Base-by-base conservation (phyloP, 64 coral and sea anemone genomes). In the Hydrozoanthus tunicans region DNA sequence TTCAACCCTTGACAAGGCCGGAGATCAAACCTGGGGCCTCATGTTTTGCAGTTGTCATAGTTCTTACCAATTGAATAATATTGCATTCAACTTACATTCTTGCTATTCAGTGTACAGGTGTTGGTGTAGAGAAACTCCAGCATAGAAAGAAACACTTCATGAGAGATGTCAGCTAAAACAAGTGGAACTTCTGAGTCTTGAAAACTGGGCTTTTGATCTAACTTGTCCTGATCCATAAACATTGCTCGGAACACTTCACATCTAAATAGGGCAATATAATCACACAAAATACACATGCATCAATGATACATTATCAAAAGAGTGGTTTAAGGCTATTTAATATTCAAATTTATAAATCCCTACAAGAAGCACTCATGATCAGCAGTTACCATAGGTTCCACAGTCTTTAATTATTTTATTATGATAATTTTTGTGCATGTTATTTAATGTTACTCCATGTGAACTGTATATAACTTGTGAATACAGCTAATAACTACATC, bases 81-180 rank as follows among this genome's bases (percentile, higher is more conserved):
- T 9, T 14, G 7, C 5, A 55, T 26, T 66, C 5, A 11, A 92
- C 97, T 94, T 71, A 99, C 97, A 81, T 90, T 99, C 56, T 93
- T 95, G 56, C 80, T 95, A 20, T 93, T 93, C 14, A 99, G 76
- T 58, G 97, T 95, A 43, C 97, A 99, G 6, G 94, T 95, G 61
- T 99, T 99, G 5, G 97, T 99, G 79, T 99, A 99, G 23, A 99
- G 92, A 88, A 99, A 99, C 79, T 99, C 97, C 66, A 99, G 53
- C 32, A 99, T 15, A 10, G 91, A 96, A 64, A 90, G 85, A 69
- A 99, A 99, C 9, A 93, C 84, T 90, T 99, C 97, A 58, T 94
- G 97, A 43, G 94, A 91, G 25, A 99, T 64, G 74, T 99, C 97
- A 9, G 97, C 94, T 69, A 99, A 77, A 2, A 99, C 90, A 8